Evolutionary conservation across 2,113 vertebrate genomes (phyloP), one percentile per base, ranked within the genome.

Genomic region (Rhadina sibilatrix): DNA sequence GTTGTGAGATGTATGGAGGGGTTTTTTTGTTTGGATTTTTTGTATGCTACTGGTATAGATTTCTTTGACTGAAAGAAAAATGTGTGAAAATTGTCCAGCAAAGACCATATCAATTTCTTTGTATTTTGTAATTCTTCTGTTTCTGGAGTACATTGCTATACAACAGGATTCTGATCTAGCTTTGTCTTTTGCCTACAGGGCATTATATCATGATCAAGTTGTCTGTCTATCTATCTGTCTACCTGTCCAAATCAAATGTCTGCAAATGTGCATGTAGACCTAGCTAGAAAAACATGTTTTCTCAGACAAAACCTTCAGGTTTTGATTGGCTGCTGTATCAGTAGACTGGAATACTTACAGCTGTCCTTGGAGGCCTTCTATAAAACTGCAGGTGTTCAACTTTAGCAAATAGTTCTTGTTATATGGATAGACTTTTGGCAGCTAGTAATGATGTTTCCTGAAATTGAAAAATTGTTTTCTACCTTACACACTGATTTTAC

Each of bases 341-440:
- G 97, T 98, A 98, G 97, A 97, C 97, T 93, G 69, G 66, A 97
- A 96, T 97, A 87, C 89, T 97, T 95, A 71, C 94, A 97, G 96
- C 83, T 97, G 94, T 98, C 97, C 97, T 98, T 38, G 11, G 98
- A 98, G 98, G 96, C 97, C 94, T 93, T 96, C 98, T 98, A 97
- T 98, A 98, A 98, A 98, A 98, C 95, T 98, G 97, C 98, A 98
- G 98, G 98, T 98, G 98, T 98, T 98, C 98, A 97, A 96, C 97
- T 97, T 98, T 98, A 98, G 95, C 97, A 98, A 98, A 98, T 97
- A 98, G 96, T 98, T 98, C 96, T 98, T 98, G 98, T 97, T 98
- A 97, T 98, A 97, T 97, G 94, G 95, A 97, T 97, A 77, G 94
- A 94, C 96, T 98, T 98, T 98, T 98, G 98, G 98, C 98, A 98